These are phyloP conservation scores for Probaryconus sp. DNA, from an alignment of 1,140 invertebrate genomes.

Conservation along the genomic window DNA sequence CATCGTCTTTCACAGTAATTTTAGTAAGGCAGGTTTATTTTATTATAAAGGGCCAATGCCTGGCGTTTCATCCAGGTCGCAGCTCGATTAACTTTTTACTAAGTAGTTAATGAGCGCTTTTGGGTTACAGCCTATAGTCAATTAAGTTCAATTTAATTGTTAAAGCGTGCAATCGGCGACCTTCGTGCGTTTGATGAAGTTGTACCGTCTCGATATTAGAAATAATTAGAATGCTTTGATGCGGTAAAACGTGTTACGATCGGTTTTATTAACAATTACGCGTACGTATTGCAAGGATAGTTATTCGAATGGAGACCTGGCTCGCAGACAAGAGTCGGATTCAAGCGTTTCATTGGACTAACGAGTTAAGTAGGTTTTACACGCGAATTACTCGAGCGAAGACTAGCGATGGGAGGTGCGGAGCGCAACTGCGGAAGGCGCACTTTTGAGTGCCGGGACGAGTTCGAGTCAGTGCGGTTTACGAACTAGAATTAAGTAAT, in stretches of 20 bases:
- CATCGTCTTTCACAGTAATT: too few species aligned
- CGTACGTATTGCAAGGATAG: slow-evolving; percentile 9
- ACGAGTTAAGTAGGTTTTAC: slow-evolving; percentile 38
- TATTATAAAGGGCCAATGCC: too few species aligned
- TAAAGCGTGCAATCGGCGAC: too few species aligned
- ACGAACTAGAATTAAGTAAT: slow-evolving; percentile 41
- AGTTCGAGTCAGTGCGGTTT: slow-evolving; percentile 24
- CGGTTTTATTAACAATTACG: background rate
- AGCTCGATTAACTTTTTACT: too few species aligned
- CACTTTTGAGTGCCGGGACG: slow-evolving; percentile 14
- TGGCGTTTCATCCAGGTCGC: too few species aligned
- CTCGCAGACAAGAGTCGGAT: slow-evolving; percentile 21
- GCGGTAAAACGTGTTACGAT: slow-evolving; percentile 3
- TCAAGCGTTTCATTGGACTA: slow-evolving; percentile 20
- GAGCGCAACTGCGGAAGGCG: slow-evolving; percentile 17
- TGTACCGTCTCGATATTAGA: slow-evolving; percentile 10
- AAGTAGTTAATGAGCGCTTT: too few species aligned
- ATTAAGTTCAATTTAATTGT: too few species aligned
- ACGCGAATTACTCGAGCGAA: slow-evolving; percentile 31
- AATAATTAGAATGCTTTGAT: slow-evolving; percentile 25
- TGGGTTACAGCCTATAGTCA: too few species aligned
- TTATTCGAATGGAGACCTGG: slow-evolving; percentile 20
- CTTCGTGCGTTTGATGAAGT: slow-evolving; percentile 18
- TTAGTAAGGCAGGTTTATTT: too few species aligned
- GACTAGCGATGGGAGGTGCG: slow-evolving; percentile 18